Percentiles rank a stretch among this genome's conserved stretches.
Evolutionary conservation across 2,797 vertebrate species (phyloP).

Genomic region (Galagoides demidoff): DNA sequence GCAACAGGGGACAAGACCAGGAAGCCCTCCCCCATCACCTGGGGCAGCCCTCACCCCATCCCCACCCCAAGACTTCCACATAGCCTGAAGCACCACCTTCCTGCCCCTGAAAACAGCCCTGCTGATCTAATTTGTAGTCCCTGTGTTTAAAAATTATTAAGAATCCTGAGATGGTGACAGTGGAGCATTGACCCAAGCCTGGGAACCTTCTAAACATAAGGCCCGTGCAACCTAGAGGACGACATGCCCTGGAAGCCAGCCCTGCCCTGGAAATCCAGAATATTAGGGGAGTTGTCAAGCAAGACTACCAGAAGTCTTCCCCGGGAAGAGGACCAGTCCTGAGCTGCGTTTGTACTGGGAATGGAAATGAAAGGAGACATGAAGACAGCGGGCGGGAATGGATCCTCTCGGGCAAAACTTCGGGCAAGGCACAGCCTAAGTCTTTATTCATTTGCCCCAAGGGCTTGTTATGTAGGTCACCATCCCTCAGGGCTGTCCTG

Average conservation of each 20-base stretch:
- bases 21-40: neutral
- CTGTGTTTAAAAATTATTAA: neutral
- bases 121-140: neutral
- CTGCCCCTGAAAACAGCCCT: neutral
- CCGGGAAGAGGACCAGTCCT: neutral
- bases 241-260: neutral
- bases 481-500: neutral
- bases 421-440: neutral
- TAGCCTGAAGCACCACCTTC: neutral
- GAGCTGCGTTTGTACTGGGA: neutral
- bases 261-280: neutral
- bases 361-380: neutral
- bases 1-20: neutral
- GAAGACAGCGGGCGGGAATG: neutral
- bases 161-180: neutral
- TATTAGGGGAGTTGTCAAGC: neutral
- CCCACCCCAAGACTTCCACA: too few relatives aligned
- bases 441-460: neutral
- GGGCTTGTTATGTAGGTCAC: neutral
- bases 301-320: neutral
- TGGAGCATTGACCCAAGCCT: neutral
- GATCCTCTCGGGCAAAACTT: neutral
- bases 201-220: neutral
- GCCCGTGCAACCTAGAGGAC: rapidly evolving
- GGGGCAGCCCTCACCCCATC: neutral